Percentiles rank a stretch among this genome's conserved stretches.
Conservation (phyloP, 1,140 invertebrate genomes). For the Leptonema lineaticorne region DNA sequence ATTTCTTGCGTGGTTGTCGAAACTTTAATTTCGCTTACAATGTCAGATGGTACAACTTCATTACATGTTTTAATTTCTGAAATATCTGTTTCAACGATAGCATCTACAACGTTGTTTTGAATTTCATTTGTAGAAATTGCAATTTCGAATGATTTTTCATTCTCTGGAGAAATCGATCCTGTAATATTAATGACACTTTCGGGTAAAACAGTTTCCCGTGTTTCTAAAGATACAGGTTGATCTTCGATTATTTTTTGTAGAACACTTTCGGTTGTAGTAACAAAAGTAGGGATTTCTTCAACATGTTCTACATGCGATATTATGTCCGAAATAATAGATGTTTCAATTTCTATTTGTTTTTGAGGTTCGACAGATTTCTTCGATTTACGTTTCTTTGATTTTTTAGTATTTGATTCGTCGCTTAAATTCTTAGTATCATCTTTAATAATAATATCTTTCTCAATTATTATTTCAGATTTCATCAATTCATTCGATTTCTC, state of each 20-base stretch:
- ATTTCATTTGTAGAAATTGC: neutral
- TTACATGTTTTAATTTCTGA: too few relatives aligned
- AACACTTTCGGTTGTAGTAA: neutral
- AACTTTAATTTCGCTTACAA: too few relatives aligned
- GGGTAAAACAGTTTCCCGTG: neutral
- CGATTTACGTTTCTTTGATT: conserved; percentile 2
- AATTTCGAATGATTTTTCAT: neutral
- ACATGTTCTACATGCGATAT: too few relatives aligned
- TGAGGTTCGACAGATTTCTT: neutral
- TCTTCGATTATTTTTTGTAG: neutral
- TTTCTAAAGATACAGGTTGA: neutral
- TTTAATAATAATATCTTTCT: neutral
- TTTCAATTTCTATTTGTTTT: neutral
- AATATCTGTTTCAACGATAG: neutral
- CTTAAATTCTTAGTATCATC: neutral
- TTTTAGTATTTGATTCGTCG: neutral
- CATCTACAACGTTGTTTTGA: neutral
- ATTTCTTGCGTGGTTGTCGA: neutral
- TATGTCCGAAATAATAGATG: too few relatives aligned
- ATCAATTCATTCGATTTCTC: neutral
- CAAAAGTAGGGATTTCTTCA: neutral
- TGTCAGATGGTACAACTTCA: too few relatives aligned
- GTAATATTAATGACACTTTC: neutral
- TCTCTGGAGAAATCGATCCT: neutral
- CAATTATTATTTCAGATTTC: neutral